phyloP scores from a whole-genome alignment of 2,888 invertebrate species.

The Thereva unica region DNA sequence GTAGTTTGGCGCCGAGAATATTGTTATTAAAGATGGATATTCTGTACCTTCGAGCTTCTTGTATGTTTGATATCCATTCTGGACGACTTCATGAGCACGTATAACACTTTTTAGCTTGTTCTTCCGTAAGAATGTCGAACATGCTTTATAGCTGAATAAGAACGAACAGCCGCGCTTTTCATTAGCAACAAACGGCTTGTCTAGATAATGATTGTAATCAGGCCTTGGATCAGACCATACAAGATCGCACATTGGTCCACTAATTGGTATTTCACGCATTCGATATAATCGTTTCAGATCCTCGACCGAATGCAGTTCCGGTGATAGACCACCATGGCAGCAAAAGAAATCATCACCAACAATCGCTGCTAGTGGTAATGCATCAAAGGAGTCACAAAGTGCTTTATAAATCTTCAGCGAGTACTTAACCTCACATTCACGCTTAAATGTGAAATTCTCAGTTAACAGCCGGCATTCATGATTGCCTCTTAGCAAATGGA shows the following conservation, averaged over 20 bases:
- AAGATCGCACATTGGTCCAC: conserved; percentile 97
- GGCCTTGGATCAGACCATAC: conserved; percentile 98
- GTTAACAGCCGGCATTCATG: conserved; percentile 99
- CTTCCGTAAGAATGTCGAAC: conserved; percentile 98
- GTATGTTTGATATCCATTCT: conserved; percentile 97
- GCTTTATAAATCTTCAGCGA: conserved; percentile 96
- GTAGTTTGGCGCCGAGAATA: conserved; percentile 98
- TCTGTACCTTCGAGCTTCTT: conserved; percentile 98
- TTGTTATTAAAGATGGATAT: conserved; percentile 96
- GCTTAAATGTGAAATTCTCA: conserved; percentile 99
- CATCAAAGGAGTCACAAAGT: conserved; percentile 98
- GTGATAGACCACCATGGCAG: conserved; percentile 96
- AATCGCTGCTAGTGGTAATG: conserved; percentile 93
- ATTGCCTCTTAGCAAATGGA: conserved; percentile 96
- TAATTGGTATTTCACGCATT: conserved; percentile 96
- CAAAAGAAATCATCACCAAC: conserved; percentile 99
- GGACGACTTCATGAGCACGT: conserved; percentile 98
- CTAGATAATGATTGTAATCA: conserved; percentile 73
- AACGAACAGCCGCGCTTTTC: conserved; percentile 8
- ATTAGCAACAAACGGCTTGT: no score
- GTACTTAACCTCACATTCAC: conserved; percentile 99
- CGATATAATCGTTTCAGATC: conserved; percentile 95
- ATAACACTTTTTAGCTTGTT: conserved; percentile 98
- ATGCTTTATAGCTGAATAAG: conserved; percentile 98
- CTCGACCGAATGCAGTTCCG: conserved; percentile 95